These are phyloP conservation scores for Elephas maximus DNA, from an alignment of 2,113 vertebrate species.

Conservation along the genomic window DNA sequence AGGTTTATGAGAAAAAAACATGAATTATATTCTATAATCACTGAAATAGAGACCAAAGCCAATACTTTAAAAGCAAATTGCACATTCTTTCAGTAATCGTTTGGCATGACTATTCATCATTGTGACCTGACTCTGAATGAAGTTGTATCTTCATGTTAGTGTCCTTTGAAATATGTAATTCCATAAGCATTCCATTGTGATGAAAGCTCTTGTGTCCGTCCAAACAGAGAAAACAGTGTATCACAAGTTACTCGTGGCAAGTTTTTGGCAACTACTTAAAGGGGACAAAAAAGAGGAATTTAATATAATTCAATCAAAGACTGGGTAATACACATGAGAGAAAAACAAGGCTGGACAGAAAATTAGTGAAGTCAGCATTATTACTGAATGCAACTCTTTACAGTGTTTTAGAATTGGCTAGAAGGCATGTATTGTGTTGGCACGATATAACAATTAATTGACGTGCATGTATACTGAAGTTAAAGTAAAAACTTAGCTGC, in stretches of 20 bases:
- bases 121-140: slow-evolving; percentile 77
- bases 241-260: slow-evolving; percentile 57
- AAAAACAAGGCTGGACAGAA: slow-evolving; percentile 72
- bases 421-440: slow-evolving; percentile 58
- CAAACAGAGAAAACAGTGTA: slow-evolving; percentile 85
- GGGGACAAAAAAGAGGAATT: slow-evolving; percentile 71
- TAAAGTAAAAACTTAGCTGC: slow-evolving; percentile 38
- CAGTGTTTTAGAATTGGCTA: slow-evolving; percentile 21
- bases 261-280: slow-evolving; percentile 79
- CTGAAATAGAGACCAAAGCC: slow-evolving; percentile 56
- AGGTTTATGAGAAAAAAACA: slow-evolving; percentile 65
- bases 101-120: slow-evolving; percentile 76
- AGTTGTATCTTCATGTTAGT: slow-evolving; percentile 74
- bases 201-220: slow-evolving; percentile 79
- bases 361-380: slow-evolving; percentile 74
- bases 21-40: slow-evolving; percentile 47
- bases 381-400: slow-evolving; percentile 49
- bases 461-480: not conserved
- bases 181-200: slow-evolving; percentile 82
- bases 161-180: slow-evolving; percentile 83
- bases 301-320: slow-evolving; percentile 79
- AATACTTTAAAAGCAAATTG: slow-evolving; percentile 66
- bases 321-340: slow-evolving; percentile 66
- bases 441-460: slow-evolving; percentile 22
- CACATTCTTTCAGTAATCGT: slow-evolving; percentile 68